phyloP scores from a whole-genome alignment of 2,888 invertebrate species.

The Idaea straminata region DNA sequence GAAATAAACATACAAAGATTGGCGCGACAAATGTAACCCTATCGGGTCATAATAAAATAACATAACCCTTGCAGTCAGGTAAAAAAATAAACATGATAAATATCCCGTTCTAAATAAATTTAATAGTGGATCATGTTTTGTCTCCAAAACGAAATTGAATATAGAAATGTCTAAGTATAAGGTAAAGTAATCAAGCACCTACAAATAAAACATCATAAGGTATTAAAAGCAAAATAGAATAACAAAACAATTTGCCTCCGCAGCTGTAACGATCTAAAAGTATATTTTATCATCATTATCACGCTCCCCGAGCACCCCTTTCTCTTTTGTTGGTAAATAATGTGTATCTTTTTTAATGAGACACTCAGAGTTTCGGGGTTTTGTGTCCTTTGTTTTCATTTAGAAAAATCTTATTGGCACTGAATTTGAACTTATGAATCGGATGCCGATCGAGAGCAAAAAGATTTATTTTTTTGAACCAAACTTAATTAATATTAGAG shows the following conservation, averaged over 20 bases:
- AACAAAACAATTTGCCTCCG: background rate
- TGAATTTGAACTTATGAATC: background rate
- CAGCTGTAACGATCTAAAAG: conserved; percentile 9
- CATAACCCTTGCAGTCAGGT: no score
- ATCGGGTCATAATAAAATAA: no score
- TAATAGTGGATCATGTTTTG: no score
- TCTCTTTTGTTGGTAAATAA: conserved; percentile 5
- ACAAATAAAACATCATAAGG: background rate
- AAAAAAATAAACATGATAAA: no score
- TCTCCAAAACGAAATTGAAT: background rate
- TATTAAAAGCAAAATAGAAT: background rate
- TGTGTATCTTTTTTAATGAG: background rate
- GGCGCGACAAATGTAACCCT: no score
- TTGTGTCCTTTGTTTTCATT: background rate
- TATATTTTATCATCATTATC: conserved; percentile 15
- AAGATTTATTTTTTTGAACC: background rate
- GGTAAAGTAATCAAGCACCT: background rate
- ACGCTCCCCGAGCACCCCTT: conserved; percentile 9
- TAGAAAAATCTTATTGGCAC: background rate
- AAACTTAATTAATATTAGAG: no score
- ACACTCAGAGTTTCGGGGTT: background rate
- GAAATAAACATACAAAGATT: no score
- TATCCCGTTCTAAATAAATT: no score
- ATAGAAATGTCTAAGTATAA: background rate
- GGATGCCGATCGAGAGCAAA: background rate